phyloP scores from a whole-genome alignment of 2,888 invertebrate species.

The Drosophila maculinotata region DNA sequence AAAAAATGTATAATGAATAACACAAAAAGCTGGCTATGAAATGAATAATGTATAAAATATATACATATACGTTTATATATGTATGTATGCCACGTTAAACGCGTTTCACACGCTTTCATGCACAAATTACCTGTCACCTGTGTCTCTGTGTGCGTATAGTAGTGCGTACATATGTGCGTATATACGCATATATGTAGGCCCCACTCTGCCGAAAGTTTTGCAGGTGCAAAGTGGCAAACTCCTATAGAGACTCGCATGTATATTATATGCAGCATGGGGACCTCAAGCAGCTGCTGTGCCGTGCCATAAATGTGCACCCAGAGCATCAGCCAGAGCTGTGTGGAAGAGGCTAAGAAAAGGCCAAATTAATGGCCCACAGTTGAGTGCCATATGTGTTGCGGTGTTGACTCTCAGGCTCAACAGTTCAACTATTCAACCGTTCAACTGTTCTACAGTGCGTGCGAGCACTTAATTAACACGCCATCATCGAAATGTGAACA shows the following conservation, averaged over 20 bases:
- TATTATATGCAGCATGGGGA: too few species aligned
- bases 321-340: not conserved
- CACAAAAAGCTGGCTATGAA: constrained; percentile 52
- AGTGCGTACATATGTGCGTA: constrained; percentile 9
- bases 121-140: constrained; percentile 79
- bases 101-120: constrained; percentile 62
- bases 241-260: constrained; percentile 1
- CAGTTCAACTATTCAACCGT: constrained; percentile 16
- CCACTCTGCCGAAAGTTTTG: constrained; percentile 6
- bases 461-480: constrained; percentile 70
- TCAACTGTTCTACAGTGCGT: constrained; percentile 61
- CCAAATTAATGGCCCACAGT: constrained; percentile 58
- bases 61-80: constrained; percentile 2
- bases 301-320: constrained; percentile 58
- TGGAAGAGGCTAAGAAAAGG: not conserved
- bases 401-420: constrained; percentile 7
- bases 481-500: constrained; percentile 55
- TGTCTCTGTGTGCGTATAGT: constrained; percentile 50
- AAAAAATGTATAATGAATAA: constrained; percentile 9
- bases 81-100: constrained; percentile 21
- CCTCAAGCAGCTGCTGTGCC: constrained; percentile 38
- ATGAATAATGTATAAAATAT: constrained; percentile 69
- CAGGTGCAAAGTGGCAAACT: constrained; percentile 38
- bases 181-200: not conserved
- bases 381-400: constrained; percentile 30